These are phyloP conservation scores for Macquaria australasica DNA, from an alignment of 2,113 vertebrate genomes.

Conservation along the genomic window DNA sequence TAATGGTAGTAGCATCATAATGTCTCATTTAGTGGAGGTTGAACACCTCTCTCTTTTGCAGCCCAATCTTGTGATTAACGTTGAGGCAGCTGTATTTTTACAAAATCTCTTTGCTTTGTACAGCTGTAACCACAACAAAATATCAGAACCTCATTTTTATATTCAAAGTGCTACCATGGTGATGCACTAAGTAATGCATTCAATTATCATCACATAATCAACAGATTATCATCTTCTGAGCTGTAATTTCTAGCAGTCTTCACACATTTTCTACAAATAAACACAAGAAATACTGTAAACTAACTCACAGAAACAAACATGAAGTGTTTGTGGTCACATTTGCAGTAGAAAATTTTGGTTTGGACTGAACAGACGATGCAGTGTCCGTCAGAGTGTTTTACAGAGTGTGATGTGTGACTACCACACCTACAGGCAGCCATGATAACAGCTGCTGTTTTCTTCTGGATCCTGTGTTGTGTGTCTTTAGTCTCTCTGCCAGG, in stretches of 20 bases:
- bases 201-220: not conserved
- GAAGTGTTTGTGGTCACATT: conserved; percentile 25
- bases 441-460: conserved; percentile 41
- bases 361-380: conserved; percentile 21
- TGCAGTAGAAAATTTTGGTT: not conserved
- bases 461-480: conserved; percentile 10
- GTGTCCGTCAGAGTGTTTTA: conserved; percentile 45
- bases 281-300: not conserved
- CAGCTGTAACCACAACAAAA: not conserved
- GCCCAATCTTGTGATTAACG: not conserved
- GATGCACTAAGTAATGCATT: not conserved
- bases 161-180: not conserved
- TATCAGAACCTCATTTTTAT: not conserved
- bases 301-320: conserved; percentile 1
- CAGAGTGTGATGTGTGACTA: conserved; percentile 48
- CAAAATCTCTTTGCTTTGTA: not conserved
- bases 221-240: not conserved
- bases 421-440: conserved; percentile 33
- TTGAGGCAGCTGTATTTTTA: not conserved
- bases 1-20: not conserved
- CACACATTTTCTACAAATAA: not conserved
- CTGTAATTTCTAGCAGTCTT: no score
- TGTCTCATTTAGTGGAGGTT: not conserved
- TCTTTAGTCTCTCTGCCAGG: conserved; percentile 39
- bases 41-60: not conserved